These are phyloP conservation scores for Lutraria lutraria DNA, from an alignment of 2,888 invertebrate genomes.

Conservation along the genomic window DNA sequence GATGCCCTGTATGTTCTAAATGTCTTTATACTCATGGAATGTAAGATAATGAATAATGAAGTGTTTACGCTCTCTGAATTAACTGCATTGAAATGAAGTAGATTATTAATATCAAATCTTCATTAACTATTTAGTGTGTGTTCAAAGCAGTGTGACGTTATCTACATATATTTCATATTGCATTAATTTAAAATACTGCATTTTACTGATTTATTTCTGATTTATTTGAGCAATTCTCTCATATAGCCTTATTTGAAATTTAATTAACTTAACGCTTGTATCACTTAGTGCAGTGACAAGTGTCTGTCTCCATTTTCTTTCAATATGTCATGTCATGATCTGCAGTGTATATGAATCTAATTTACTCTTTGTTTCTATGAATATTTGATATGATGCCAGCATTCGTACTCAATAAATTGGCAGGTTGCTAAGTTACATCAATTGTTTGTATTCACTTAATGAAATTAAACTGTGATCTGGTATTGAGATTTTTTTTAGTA, in stretches of 20 bases:
- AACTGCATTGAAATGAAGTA: too few species aligned
- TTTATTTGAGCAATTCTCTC: neutral
- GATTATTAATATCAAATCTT: too few species aligned
- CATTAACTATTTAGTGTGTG: too few species aligned
- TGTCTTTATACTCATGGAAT: too few species aligned
- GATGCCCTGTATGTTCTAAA: too few species aligned
- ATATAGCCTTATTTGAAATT: neutral
- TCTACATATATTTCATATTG: too few species aligned
- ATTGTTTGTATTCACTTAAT: constrained; percentile 24
- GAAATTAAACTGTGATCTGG: constrained; percentile 16
- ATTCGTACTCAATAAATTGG: neutral
- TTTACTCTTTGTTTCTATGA: neutral
- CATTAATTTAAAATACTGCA: too few species aligned
- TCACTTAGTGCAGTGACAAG: neutral
- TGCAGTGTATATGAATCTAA: neutral
- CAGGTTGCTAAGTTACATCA: constrained; percentile 11
- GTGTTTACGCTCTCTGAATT: too few species aligned
- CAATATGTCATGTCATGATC: neutral
- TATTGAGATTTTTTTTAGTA: neutral
- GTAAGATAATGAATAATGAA: too few species aligned
- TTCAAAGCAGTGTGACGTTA: too few species aligned
- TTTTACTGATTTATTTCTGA: neutral
- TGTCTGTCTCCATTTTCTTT: neutral
- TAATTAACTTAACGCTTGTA: neutral
- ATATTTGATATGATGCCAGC: constrained; percentile 20